phyloP scores from a whole-genome alignment of 2,888 invertebrate species.

The Lasioglossum figueresi region DNA sequence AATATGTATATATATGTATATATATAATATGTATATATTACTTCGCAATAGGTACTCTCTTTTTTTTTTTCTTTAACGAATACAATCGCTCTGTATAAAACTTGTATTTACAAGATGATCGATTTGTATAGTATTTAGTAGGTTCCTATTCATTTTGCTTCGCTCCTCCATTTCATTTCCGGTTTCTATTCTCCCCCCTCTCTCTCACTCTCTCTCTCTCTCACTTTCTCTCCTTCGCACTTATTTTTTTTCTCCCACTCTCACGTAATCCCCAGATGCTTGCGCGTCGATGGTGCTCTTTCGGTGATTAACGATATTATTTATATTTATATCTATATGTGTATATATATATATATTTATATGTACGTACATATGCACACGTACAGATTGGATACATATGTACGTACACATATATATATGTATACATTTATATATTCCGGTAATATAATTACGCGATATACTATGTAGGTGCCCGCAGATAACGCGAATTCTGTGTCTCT shows the following conservation, averaged over 20 bases:
- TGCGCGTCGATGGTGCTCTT: slow-evolving; percentile 62
- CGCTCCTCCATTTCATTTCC: slow-evolving; percentile 15
- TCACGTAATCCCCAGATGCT: slow-evolving; percentile 58
- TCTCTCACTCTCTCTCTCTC: no score
- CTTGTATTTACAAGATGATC: slow-evolving; percentile 83
- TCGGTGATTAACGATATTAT: slow-evolving; percentile 65
- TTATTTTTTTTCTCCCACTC: slow-evolving; percentile 40
- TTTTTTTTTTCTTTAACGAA: slow-evolving; percentile 77
- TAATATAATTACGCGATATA: slow-evolving; percentile 68
- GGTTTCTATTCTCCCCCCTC: slow-evolving; percentile 41
- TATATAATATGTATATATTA: slow-evolving; percentile 74
- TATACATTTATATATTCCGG: slow-evolving; percentile 26
- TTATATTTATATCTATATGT: slow-evolving; percentile 35
- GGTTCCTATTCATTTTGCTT: slow-evolving; percentile 61
- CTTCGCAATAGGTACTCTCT: slow-evolving; percentile 76
- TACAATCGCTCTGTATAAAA: slow-evolving; percentile 84
- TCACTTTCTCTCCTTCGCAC: slow-evolving; percentile 23
- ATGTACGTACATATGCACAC: background rate
- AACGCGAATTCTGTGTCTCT: slow-evolving; percentile 64
- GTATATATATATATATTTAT: background rate
- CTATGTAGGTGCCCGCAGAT: slow-evolving; percentile 71
- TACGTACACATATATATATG: background rate
- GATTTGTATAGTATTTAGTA: slow-evolving; percentile 74
- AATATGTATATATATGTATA: slow-evolving; percentile 72
- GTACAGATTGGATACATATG: background rate